A percentile compares a stretch with the other conserved stretches of the same genome.
Evolutionary conservation across 2,797 vertebrate genomes (phyloP).

Genomic region (Meda fulgida): DNA sequence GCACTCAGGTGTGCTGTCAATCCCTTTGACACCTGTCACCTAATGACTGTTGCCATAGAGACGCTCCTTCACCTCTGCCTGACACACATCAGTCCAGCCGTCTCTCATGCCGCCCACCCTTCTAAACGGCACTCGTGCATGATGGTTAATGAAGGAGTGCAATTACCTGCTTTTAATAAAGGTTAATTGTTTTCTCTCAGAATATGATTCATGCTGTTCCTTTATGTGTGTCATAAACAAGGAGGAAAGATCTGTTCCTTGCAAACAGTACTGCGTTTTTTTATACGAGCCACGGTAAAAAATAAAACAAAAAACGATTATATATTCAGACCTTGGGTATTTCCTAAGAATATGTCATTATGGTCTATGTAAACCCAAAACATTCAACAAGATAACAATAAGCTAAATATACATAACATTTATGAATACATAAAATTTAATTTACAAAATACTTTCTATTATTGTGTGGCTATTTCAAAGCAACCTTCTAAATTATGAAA

Average conservation of each 20-base stretch:
- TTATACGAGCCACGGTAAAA: neutral
- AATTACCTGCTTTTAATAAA: slow-evolving; percentile 37
- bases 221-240: slow-evolving; percentile 27
- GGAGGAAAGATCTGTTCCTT: neutral
- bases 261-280: neutral
- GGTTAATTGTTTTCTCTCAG: slow-evolving; percentile 37
- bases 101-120: neutral
- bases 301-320: neutral
- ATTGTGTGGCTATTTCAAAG: neutral
- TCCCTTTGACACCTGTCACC: slow-evolving; percentile 2
- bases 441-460: neutral
- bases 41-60: neutral
- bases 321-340: neutral
- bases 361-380: neutral
- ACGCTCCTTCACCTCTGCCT: slow-evolving; percentile 5
- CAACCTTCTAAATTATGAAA: no score
- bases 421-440: neutral
- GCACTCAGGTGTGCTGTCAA: neutral
- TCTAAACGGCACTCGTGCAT: neutral
- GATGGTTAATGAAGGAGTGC: slow-evolving; percentile 17
- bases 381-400: neutral
- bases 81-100: slow-evolving; percentile 6
- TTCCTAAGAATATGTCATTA: neutral
- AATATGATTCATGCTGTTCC: slow-evolving; percentile 18
- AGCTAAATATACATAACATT: neutral